These are phyloP conservation scores for Bufo bufo DNA, from an alignment of 2,113 vertebrate genomes.

Conservation along the genomic window DNA sequence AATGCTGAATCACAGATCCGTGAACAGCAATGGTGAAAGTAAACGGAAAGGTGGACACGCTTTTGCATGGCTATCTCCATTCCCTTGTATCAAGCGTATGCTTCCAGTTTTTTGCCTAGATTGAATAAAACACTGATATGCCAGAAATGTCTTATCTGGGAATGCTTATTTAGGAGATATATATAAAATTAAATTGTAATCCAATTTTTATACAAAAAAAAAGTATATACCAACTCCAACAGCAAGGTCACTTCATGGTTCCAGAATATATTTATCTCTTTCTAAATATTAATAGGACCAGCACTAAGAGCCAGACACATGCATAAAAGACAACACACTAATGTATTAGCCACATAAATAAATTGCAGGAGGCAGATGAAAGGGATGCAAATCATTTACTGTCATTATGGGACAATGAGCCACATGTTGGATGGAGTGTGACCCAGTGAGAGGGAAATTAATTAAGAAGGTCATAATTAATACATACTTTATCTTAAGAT, in stretches of 20 bases:
- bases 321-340: background rate
- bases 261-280: background rate
- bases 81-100: too few relatives aligned
- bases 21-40: too few relatives aligned
- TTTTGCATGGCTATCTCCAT: too few relatives aligned
- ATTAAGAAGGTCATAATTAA: slow-evolving; percentile 40
- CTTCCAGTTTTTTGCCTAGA: too few relatives aligned
- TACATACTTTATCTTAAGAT: slow-evolving; percentile 30
- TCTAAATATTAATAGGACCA: background rate
- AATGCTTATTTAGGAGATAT: too few relatives aligned
- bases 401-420: slow-evolving; percentile 6
- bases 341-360: slow-evolving; percentile 4
- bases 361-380: slow-evolving; percentile 6
- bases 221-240: background rate
- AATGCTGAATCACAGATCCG: too few relatives aligned
- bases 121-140: too few relatives aligned
- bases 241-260: background rate
- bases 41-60: too few relatives aligned
- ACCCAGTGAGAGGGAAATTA: background rate
- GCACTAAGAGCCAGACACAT: background rate
- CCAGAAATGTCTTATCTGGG: too few relatives aligned
- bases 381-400: slow-evolving; percentile 24
- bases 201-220: too few relatives aligned
- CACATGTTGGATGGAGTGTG: background rate
- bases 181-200: too few relatives aligned